Evolutionary conservation across 2,797 vertebrate genomes (phyloP).

Genomic region (Hydrolagus colliei): DNA sequence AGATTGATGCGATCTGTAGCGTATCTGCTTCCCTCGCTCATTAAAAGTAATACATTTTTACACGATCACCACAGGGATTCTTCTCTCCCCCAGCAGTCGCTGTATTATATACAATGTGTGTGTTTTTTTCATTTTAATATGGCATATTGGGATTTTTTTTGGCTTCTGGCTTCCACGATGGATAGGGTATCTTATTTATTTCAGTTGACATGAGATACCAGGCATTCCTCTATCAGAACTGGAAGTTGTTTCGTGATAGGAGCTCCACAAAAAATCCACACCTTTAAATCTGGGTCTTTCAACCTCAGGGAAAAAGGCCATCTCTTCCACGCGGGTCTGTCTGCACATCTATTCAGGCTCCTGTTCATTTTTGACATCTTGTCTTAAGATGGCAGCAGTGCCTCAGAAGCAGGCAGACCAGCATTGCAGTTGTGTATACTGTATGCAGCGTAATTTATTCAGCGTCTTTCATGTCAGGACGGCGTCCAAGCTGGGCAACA

Average conservation of each 20-base stretch:
- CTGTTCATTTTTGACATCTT: conserved; percentile 3
- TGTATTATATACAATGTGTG: neutral
- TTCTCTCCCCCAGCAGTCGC: too few species aligned
- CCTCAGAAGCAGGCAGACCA: neutral
- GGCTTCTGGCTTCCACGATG: too few species aligned
- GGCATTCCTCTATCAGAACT: neutral
- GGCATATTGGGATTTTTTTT: neutral
- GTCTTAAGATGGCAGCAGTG: conserved; percentile 32
- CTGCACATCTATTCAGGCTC: neutral
- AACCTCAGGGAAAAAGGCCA: neutral
- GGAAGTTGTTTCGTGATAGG: neutral
- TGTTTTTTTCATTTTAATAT: neutral
- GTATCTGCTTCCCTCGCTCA: too few species aligned
- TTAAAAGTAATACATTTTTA: too few species aligned
- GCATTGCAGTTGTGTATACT: too few species aligned
- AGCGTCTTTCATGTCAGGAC: too few species aligned
- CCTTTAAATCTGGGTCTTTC: neutral
- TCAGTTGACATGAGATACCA: neutral
- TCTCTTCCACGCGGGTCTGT: neutral
- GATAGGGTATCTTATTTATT: neutral
- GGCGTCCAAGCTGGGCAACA: too few species aligned
- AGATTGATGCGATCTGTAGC: too few species aligned
- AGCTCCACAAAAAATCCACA: neutral
- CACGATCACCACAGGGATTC: too few species aligned
- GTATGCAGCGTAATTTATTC: too few species aligned